Conservation (phyloP, 2,888 invertebrate genomes). For the Pristionchus entomophagus region DNA sequence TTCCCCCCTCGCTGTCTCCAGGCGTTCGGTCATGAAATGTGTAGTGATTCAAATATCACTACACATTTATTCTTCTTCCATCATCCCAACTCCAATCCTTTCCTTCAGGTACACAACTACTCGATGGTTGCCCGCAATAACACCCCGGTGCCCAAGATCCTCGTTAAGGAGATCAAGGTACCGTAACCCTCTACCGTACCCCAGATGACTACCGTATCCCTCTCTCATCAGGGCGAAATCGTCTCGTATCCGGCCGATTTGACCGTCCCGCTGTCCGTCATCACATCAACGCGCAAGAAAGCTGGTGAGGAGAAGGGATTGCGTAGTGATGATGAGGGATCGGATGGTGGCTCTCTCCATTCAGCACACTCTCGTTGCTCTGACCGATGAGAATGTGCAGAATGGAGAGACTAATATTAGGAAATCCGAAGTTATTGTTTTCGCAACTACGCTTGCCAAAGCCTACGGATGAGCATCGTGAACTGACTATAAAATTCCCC, state of each 20-base stretch:
- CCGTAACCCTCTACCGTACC: neutral
- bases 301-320: neutral
- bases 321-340: too few species aligned
- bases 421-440: too few species aligned
- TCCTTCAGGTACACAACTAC: neutral
- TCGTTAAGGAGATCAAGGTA: neutral
- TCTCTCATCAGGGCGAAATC: neutral
- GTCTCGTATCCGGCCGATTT: neutral
- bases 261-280: neutral
- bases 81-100: too few species aligned
- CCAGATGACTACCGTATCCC: too few species aligned
- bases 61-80: too few species aligned
- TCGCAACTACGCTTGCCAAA: too few species aligned
- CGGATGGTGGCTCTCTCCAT: too few species aligned
- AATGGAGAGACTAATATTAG: neutral
- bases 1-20: too few species aligned
- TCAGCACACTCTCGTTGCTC: too few species aligned
- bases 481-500: too few species aligned
- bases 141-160: neutral
- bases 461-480: neutral
- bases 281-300: neutral
- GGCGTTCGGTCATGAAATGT: too few species aligned
- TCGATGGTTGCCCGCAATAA: neutral
- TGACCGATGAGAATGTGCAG: neutral
- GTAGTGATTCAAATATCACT: too few species aligned